Evolutionary conservation across 1,140 invertebrate species (phyloP).

Genomic region (Colletes gigas): DNA sequence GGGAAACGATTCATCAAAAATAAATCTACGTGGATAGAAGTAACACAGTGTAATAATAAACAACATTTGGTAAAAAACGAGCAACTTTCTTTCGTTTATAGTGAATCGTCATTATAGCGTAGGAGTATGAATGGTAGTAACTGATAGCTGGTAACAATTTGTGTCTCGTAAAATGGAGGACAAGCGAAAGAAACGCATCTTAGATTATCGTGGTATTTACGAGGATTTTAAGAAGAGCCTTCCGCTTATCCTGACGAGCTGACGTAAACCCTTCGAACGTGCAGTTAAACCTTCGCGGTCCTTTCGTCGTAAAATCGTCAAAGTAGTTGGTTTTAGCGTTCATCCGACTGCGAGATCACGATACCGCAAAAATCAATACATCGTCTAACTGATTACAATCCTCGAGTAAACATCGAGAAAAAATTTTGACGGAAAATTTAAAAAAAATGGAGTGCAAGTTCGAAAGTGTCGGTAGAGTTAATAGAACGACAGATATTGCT

Average conservation of each 20-base stretch:
- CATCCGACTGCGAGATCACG: not conserved
- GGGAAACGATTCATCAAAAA: too few relatives aligned
- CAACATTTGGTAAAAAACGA: too few relatives aligned
- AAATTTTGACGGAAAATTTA: too few relatives aligned
- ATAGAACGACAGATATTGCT: constrained; percentile 3
- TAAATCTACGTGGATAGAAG: too few relatives aligned
- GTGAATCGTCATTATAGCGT: too few relatives aligned
- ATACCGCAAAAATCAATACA: not conserved
- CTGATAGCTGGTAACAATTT: not conserved
- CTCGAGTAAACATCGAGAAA: too few relatives aligned
- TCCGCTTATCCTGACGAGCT: not conserved
- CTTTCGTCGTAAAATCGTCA: constrained; percentile 1
- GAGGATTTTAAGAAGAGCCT: not conserved
- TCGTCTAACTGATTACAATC: not conserved
- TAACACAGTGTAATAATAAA: too few relatives aligned
- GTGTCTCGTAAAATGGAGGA: not conserved
- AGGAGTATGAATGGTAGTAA: too few relatives aligned
- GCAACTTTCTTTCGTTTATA: too few relatives aligned
- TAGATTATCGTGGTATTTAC: not conserved
- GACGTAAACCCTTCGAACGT: not conserved
- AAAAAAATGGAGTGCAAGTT: too few relatives aligned
- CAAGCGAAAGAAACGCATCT: constrained; percentile 2
- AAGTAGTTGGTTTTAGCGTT: not conserved
- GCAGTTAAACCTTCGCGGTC: not conserved
- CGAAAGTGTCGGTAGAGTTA: not conserved